Evolutionary conservation across 2,888 invertebrate genomes (phyloP).

Genomic region (Tyria jacobaeae): DNA sequence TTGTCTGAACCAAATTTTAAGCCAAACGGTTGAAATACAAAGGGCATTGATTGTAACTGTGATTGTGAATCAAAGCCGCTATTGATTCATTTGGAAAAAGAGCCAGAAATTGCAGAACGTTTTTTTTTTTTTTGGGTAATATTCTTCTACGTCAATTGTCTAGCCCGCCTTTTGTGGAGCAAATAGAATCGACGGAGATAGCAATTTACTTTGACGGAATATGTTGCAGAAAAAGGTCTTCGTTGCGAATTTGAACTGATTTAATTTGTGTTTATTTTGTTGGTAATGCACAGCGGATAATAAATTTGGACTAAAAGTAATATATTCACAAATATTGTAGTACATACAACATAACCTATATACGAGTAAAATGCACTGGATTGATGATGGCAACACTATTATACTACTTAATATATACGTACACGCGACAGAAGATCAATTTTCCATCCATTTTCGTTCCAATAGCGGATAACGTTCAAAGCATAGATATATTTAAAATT

Average conservation of each 20-base stretch:
- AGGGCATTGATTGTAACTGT: conserved; percentile 22
- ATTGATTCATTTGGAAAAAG: conserved; percentile 9
- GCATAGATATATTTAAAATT: background rate
- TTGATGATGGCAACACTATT: no score
- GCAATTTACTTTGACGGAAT: background rate
- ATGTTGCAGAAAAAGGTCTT: background rate
- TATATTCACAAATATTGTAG: no score
- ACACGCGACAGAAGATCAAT: conserved; percentile 5
- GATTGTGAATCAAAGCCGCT: conserved; percentile 10
- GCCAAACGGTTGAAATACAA: conserved; percentile 15
- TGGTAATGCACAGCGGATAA: background rate
- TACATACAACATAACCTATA: no score
- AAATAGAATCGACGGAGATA: background rate
- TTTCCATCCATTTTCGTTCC: conserved; percentile 4
- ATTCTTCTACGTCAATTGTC: background rate
- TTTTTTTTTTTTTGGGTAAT: conserved; percentile 1
- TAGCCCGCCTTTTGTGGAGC: background rate
- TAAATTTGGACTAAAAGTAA: no score
- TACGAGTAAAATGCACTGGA: no score
- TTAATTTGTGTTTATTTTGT: background rate
- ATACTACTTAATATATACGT: conserved; percentile 3
- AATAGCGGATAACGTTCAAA: background rate
- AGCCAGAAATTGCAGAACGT: background rate
- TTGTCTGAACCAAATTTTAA: conserved; percentile 19
- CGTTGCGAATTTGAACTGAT: no score